phyloP scores from a whole-genome alignment of 2,113 vertebrate genomes.

The Macrotis lagotis region DNA sequence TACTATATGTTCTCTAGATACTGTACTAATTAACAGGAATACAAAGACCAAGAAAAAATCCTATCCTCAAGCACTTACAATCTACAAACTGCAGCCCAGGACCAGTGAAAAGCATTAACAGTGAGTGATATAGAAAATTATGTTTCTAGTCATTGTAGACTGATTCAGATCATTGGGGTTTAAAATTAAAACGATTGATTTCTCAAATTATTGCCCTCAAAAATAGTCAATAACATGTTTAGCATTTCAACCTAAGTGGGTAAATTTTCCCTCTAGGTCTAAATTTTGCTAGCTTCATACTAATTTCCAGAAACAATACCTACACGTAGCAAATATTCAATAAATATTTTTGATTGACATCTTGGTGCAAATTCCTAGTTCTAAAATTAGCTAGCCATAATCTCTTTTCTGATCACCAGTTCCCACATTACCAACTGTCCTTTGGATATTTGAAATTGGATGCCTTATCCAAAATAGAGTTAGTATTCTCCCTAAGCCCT shows the following conservation, averaged over 20 bases:
- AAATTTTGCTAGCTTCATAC: background rate
- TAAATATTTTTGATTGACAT: background rate
- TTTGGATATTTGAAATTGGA: constrained; percentile 64
- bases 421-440: constrained; percentile 34
- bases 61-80: background rate
- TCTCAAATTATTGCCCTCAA: constrained; percentile 1
- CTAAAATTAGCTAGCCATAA: background rate
- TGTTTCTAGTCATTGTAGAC: background rate
- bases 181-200: constrained; percentile 42
- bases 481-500: constrained; percentile 44
- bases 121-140: background rate
- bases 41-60: background rate
- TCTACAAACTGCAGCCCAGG: constrained; percentile 18
- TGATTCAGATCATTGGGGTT: constrained; percentile 28
- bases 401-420: constrained; percentile 40
- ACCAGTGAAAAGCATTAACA: background rate
- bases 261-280: background rate
- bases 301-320: background rate
- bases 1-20: background rate
- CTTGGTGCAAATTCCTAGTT: background rate
- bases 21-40: background rate
- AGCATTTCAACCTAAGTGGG: background rate
- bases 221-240: background rate
- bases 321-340: background rate
- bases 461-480: constrained; percentile 53